Evolutionary conservation across 1,140 invertebrate species (phyloP), one percentile per base, ranked within the genome.

Genomic region (Cheumatopsyche charites): DNA sequence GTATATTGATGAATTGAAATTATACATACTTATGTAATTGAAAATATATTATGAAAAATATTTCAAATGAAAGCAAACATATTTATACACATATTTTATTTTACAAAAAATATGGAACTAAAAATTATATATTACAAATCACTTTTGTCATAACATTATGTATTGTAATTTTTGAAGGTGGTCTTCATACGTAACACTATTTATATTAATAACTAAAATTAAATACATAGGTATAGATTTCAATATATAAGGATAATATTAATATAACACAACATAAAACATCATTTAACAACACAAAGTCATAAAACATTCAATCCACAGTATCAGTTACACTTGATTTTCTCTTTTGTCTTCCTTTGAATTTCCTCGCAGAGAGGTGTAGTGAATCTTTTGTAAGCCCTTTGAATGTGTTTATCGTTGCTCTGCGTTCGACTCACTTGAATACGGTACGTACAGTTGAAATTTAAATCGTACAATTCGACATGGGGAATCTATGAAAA

Each of bases 221-320:
- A 36, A 3, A 36, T 36, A 36, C 9, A 36, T 4, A 36, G 3
- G 29, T 42, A 62, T 41, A 58, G 21, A 69, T 36, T 36, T 36
- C 9, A 70, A 41, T 74, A 71, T 71, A 71, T 74, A 74, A 69
- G 71, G 21, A 71, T 68, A 68, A 73, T 55, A 75, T 66, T 75
- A 75, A 70, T 71, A 75, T 75, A 75, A 75, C 74, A 75, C 73
- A 70, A 75, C 63, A 75, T 67, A 72, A 75, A 72, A 67, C 72
- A 75, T 58, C 67, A 45, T 67, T 55, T 75, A 75, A 75, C 74
- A 75, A 75, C 71, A 73, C 41, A 72, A 72, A 72, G 43, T 52
- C 15, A 42, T 47, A 47, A 47, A n/a, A 12, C 3, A 47, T 3
- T 47, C 43, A 47, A 19, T 58, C 17, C 9, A 19, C 23, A 0